A percentile compares a stretch with the other conserved stretches of the same genome.
Evolutionary conservation across 2,888 invertebrate genomes (phyloP).

Genomic region (Aproaerema taeniolella): DNA sequence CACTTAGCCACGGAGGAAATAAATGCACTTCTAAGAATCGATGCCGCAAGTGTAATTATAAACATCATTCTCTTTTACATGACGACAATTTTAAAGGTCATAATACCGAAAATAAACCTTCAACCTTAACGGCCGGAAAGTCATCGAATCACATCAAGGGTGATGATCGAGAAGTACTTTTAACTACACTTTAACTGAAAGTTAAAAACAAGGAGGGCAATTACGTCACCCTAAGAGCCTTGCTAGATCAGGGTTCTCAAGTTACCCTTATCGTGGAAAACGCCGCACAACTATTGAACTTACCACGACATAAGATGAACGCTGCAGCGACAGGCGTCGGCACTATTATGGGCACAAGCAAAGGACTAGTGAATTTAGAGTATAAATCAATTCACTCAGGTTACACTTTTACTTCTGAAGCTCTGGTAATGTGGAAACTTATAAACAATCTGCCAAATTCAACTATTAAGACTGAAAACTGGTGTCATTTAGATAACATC

Average conservation of each 20-base stretch:
- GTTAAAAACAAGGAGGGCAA: neutral
- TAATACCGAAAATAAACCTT: neutral
- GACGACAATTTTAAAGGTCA: neutral
- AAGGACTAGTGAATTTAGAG: neutral
- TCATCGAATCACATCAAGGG: neutral
- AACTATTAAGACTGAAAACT: slow-evolving; percentile 10
- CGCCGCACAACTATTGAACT: neutral
- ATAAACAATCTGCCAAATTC: slow-evolving; percentile 15
- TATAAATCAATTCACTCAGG: slow-evolving; percentile 11
- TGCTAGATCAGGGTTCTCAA: too few species aligned
- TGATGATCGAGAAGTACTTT: neutral
- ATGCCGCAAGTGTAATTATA: neutral
- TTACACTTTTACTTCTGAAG: slow-evolving; percentile 8
- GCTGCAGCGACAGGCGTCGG: neutral
- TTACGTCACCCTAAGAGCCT: neutral
- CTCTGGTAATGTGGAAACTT: slow-evolving; percentile 13
- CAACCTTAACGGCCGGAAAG: neutral
- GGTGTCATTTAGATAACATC: slow-evolving; percentile 6
- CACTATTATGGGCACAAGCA: neutral
- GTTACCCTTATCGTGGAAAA: neutral
- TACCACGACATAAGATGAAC: neutral
- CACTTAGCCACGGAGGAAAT: neutral
- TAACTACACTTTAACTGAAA: neutral
- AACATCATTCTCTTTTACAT: neutral
- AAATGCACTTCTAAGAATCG: neutral